A percentile compares a stretch with the other conserved stretches of the same genome.
These are phyloP conservation scores for Embidobia sp. DNA, from an alignment of 2,888 invertebrate genomes.

Conservation along the genomic window DNA sequence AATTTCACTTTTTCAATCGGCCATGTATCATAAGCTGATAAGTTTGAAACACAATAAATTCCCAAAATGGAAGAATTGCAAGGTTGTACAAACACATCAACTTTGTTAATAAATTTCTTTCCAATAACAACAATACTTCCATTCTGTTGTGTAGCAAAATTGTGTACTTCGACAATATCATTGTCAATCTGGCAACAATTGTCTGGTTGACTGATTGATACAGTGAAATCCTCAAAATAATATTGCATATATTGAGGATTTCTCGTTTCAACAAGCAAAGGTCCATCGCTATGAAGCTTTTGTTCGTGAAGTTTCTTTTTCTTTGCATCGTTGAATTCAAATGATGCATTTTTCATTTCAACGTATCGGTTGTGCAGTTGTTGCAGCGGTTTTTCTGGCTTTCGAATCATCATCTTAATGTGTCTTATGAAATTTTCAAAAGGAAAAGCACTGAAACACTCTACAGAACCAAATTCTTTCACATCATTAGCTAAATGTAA, in stretches of 20 bases:
- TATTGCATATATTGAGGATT: not conserved
- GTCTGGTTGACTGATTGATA: not conserved
- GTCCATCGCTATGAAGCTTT: not conserved
- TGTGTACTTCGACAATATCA: not conserved
- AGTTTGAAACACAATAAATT: not conserved
- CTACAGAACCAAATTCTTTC: not conserved
- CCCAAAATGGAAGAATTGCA: not conserved
- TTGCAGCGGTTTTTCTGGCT: not conserved
- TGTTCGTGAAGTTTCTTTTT: not conserved
- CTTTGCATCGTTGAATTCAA: not conserved
- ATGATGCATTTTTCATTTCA: not conserved
- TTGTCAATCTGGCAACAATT: not conserved
- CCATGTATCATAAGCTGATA: not conserved
- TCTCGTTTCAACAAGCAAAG: not conserved
- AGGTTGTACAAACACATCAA: not conserved
- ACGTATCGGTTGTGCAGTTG: not conserved
- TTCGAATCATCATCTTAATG: not conserved
- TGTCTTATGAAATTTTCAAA: conserved; percentile 3
- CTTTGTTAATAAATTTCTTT: not conserved
- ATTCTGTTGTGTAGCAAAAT: not conserved
- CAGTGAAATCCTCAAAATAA: not conserved
- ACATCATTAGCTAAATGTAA: not conserved
- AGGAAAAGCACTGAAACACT: not conserved
- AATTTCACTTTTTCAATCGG: not conserved
- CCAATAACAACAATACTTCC: not conserved